Evolutionary conservation across 2,113 vertebrate species (phyloP), one percentile per base, ranked within the genome.

Genomic region (Stomatorhinus ivindoensis): DNA sequence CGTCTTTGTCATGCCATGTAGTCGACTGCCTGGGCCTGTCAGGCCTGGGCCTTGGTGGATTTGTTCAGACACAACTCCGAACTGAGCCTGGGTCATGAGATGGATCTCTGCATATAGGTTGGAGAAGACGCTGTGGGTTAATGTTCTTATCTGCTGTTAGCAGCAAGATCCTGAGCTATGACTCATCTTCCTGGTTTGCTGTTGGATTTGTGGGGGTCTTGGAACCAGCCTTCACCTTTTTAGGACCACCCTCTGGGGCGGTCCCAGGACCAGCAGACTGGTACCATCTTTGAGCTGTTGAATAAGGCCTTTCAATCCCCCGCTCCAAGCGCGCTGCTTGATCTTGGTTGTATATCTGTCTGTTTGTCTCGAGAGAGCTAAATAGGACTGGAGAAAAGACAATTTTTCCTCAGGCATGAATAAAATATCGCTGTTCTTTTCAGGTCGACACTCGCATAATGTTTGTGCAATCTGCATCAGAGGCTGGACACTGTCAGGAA

Each of bases 1-100:
- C 94, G 95, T 96, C 95, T 94, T 93, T 93, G 86, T 89, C 93
- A 94, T 95, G 94, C 94, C 94, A 92, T 91, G 88, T 90, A 86
- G 90, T 92, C 92, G 90, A 91, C 93, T 92, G 95, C 91, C 95
- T 92, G 94, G 93, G 94, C 96, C 92, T 93, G 96, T 94, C 93
- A n/a, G 35, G 48, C 86, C 69, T 65, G 42, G 85, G 82, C 86
- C 89, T 61, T 42, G 50, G 65, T 11, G n/a, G 53, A 58, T 94
- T 93, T 92, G 93, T 94, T 90, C 86, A 92, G 93, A 94, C 93
- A 92, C 91, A 91, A 90, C 89, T 82, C 91, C 91, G 94, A 91
- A 92, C 91, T 91, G 58, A 24, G 76, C 84, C 53, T 90, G 58
- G 39, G 21, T 24, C 82, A 93, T 92, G 91, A 93, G 92, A 93